Evolutionary conservation across 1,140 invertebrate genomes (phyloP), one percentile per base, ranked within the genome.

Genomic region (Polypedilum vanderplanki): DNA sequence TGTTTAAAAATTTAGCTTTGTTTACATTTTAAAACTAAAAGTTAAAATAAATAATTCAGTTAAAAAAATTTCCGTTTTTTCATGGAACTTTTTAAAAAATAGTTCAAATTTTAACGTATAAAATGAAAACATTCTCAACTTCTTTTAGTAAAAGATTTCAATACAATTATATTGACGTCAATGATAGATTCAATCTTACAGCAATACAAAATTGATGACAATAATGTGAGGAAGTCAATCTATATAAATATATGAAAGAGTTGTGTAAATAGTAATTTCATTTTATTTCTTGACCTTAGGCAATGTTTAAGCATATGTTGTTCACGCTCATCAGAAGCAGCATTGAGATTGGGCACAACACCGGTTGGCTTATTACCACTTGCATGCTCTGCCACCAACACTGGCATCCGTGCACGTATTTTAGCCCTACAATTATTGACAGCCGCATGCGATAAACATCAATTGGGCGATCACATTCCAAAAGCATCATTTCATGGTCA

Each of bases 351-450:
- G 77, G 88, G 93, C 40, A 87, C 89, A 20, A 90, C 92, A 20
- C 88, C 91, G 8, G 91, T 92, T 24, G 93, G 94, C 40, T 86
- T 96, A 7, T 93, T 95, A 80, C 92, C 93, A 0, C 84, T 97
- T 0, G 92, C 94, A 3, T 91, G 93, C 15, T 93, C 92, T 83
- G 81, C 82, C 20, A 82, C 82, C 0, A 81, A 81, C 4, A 81
- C 82, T 75, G 81, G 81, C 9, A 82, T 83, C 15, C 78, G 81
- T 1, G 80, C 79, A 0, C 77, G 80, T 5, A 83, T 83, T 20
- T 75, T 83, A 77, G 79, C 78, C 76, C 85, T 86, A 0, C 86
- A 94, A 89, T 82, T 93, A 46, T 83, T 93, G 18, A 90, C 91
- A 73, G 90, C 89, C 79, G 88, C 90, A 24, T 93, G 92, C 82